Evolutionary conservation across 2,797 vertebrate species (phyloP), one percentile per base, ranked within the genome.

Genomic region (Phylloscopus collybita): DNA sequence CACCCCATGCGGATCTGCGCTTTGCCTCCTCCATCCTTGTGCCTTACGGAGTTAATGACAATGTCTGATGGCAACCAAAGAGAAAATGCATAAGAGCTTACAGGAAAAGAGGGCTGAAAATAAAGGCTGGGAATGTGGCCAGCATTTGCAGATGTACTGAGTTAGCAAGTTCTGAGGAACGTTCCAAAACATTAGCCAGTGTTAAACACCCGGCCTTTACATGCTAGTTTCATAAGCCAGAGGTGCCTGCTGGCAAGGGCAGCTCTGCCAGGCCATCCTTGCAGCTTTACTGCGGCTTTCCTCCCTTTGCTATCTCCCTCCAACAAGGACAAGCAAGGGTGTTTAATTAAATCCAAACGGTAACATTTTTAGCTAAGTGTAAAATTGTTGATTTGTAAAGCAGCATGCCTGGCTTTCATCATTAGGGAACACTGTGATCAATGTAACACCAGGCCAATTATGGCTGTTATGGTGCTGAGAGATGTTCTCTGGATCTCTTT

Each of bases 321-420:
- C n/a, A 72, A 65, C 36, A 86, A 79, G 62, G 50, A 54, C 45
- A 51, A 90, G 64, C 34, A 80, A 90, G 57, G 42, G 18, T 74
- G 36, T 56, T 93, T 76, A 93, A 94, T 95, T 91, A 95, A 91
- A 91, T 91, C 45, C 80, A 70, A 94, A 86, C 29, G 53, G 65
- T 90, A 92, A 59, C 40, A 62, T 80, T 86, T 94, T 90, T 75
- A 94, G 70, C 81, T 65, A 76, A 90, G 79, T 92, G 71, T 88
- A 87, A 96, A 93, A 87, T 71, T 61, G 85, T 90, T 92, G 76
- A 92, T 94, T 93, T 95, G 80, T 72, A 84, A 95, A 95, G 89
- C 38, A 83, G 65, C 0, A 0, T 0, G 17, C 57, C 73, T 88
- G 87, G 51, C 80, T 97, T 91, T 92, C 90, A 78, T 79, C 78